Evolutionary conservation across 2,888 invertebrate genomes (phyloP), one percentile per base, ranked within the genome.

Genomic region (Drosophila pegasa): DNA sequence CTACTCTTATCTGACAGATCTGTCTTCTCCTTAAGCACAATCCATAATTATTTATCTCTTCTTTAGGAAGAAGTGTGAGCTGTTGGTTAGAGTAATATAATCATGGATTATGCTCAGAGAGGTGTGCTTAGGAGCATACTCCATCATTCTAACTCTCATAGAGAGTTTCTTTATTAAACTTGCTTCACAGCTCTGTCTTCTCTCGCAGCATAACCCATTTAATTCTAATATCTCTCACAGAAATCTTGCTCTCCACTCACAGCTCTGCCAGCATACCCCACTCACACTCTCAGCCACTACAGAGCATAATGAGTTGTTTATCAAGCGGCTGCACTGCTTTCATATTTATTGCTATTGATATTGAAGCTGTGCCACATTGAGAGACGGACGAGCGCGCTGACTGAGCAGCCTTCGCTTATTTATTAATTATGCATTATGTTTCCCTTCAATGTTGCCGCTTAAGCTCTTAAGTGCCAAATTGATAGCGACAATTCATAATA

Each of bases 291-390:
- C 43, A 27, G 25, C 25, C 20, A n/a, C n/a, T 37, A 20, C 22
- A 22, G 40, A 33, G 62, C 48, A 63, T 63, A 81, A 81, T 78
- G 82, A 81, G 81, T 78, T 78, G 82, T 81, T 78, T 78, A 81
- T 81, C 75, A 71, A 75, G 71, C 82, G 56, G 62, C 59, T 77
- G 74, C 68, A 68, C 58, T 73, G 66, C 66, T 57, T 67, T 67
- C 67, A 67, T 67, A 67, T 67, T 67, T 57, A 67, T 67, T 67
- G 67, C 40, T 47, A 67, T 67, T 67, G 35, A 47, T 67, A 57
- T 66, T 57, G 66, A 67, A 51, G 50, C 55, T n/a, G 18, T 18
- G 37, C 18, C 55, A 66, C 16, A 65, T 66, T 66, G 66, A 41
- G 18, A 54, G 41, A 37, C 22, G 8, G 14, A 45, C 14, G 20